Percentiles rank a stretch among this genome's conserved stretches.
Conservation (phyloP, 2,797 vertebrate genomes). For the Hoplostethus mediterraneus region DNA sequence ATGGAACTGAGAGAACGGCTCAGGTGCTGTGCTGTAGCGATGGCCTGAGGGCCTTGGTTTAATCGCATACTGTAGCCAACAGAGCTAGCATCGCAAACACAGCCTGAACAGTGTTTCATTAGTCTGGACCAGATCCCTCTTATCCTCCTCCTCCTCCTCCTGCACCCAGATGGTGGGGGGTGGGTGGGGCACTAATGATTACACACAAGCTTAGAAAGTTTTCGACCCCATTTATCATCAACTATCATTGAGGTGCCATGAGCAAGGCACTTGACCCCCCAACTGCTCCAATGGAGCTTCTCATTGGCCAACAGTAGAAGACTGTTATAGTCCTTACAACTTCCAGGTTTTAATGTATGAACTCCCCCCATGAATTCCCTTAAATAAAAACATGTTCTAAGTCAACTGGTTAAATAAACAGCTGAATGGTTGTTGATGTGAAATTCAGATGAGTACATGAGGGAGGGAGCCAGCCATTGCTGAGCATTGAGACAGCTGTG, state of each 20-base stretch:
- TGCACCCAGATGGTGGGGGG: neutral
- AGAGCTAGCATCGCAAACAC: constrained; percentile 11
- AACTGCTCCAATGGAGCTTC: neutral
- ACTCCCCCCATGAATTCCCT: neutral
- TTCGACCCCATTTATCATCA: neutral
- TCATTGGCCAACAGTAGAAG: neutral
- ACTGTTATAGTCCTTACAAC: neutral
- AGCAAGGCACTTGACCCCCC: constrained; percentile 16
- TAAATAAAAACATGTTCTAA: neutral
- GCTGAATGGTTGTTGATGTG: neutral
- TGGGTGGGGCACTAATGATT: neutral
- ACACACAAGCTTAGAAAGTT: neutral
- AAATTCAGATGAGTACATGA: neutral
- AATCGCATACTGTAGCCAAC: constrained; percentile 26
- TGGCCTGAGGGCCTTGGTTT: constrained; percentile 18
- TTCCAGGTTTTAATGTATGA: neutral
- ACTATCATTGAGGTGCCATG: neutral
- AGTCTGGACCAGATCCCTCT: neutral
- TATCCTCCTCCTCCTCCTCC: neutral
- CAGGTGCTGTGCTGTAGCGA: constrained; percentile 25
- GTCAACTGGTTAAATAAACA: neutral
- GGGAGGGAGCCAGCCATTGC: neutral
- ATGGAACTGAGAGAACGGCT: constrained; percentile 37
- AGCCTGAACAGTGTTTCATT: constrained; percentile 7
- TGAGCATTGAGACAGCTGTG: neutral